Base-by-base conservation (phyloP, 2,888 invertebrate genomes). In the Latheticus oryzae region DNA sequence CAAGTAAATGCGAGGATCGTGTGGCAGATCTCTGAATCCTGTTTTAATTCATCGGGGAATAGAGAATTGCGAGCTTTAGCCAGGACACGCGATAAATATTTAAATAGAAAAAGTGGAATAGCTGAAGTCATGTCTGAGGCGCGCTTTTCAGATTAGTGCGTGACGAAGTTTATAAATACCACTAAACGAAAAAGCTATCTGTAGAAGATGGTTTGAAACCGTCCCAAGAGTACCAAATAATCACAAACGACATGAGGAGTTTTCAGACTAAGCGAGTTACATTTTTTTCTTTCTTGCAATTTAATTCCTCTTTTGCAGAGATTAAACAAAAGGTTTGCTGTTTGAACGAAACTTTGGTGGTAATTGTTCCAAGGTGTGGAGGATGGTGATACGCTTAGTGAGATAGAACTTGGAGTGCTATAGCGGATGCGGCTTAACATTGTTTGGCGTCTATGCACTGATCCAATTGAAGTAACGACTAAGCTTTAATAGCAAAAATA, bases 31-130 rank as follows among this genome's bases (percentile, higher is more conserved):
- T 63, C 62, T 58, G 58, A 66, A 63, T 55, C 60, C 61, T 30
- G 28, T 58, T 59, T 66, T 66, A 66, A 66, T 67, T 64, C 65
- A 58, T 61, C 57, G 9, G 64, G 63, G 66, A 59, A 58, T 64
- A 63, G 48, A 55, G 60, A 56, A 62, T 50, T 60, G 58, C 60
- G 51, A 61, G 60, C 60, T 63, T 52, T 61, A 48, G 59, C 57
- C 63, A 62, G 60, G 61, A 66, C 67, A 67, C 53, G 65, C 66
- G 66, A 66, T 67, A 66, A 67, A 69, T 69, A 68, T 69, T 69
- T 65, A 63, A 67, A 64, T 64, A 59, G 64, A 61, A 66, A 62
- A 60, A 58, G 62, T 54, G 60, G 48, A 51, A 48, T 43, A 37
- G 37, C 19, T 45, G 45, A 13, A 28, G 48, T 37, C 32, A 8